Evolutionary conservation across 2,113 vertebrate species (phyloP), one percentile per base, ranked within the genome.

Genomic region (Clarias batrachus): DNA sequence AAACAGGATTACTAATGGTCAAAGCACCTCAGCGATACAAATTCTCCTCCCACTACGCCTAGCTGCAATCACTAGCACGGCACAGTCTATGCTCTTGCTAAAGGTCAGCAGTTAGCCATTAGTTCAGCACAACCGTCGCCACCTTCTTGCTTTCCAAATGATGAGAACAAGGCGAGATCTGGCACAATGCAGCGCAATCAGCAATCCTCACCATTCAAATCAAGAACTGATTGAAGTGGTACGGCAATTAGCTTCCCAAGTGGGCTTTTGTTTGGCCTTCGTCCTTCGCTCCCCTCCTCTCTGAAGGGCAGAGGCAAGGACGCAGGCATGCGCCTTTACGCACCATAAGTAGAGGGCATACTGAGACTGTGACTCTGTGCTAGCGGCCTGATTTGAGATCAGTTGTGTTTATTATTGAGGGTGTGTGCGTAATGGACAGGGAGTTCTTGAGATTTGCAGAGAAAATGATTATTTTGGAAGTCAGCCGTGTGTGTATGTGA

Each of bases 161-260:
- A 33, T 62, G 62, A 59, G n/a, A 10, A 54, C 52, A 84, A 66
- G 85, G 83, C 57, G 17, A 48, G 78, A 84, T 81, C 78, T 68
- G 30, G 60, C 59, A 91, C 88, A 90, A 90, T 89, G 85, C 86
- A 83, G 80, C 74, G 76, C 86, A 92, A 91, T 91, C 90, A 92
- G 66, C 37, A 8, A 68, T n/a, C 70, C 77, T 81, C 74, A 60
- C 79, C 60, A 89, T 88, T 89, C 84, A 89, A 89, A 90, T 90
- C 88, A 90, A 88, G 84, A 82, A 70, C 77, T 92, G 91, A 92
- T 91, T 92, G 88, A 89, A 92, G 89, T 89, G 86, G 77, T 41
- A 14, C 85, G n/a, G 81, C 86, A 90, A 87, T 91, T 91, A 83
- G 80, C 74, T 71, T 86, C 63, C 87, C 27, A 48, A 89, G 90